Base-by-base conservation (phyloP, 2,113 vertebrate genomes). In the Butastur rufipennis region DNA sequence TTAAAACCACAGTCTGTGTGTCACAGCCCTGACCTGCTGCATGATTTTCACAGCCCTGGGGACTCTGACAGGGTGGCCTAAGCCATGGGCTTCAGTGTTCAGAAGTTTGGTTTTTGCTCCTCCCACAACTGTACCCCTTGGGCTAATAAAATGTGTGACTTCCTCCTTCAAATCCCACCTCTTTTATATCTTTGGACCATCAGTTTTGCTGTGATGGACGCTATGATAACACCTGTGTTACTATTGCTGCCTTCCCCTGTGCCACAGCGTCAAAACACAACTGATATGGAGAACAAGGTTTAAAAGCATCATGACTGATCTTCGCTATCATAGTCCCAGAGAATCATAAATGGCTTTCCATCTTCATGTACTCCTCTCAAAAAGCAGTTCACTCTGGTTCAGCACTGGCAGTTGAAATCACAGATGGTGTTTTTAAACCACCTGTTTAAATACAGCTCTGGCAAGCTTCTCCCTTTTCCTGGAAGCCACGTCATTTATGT, bases 351-450 rank as follows among this genome's bases (percentile, higher is more conserved):
- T 53, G 52, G 38, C n/a, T 86, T 94, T 90, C 48, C 48, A 61
- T 68, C 58, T 92, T 82, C 52, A n/a, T 27, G 19, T 45, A 26
- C 42, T 78, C 26, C 45, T 86, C 68, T 50, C 55, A 34, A 45
- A 81, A 66, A 84, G 61, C 77, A 81, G 74, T 52, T 89, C 22
- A 12, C 74, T 87, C 61, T 84, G 84, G 47, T 81, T 95, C 31
- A 80, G 66, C 43, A 32, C 15, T 38, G 63, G 95, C 82, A 95
- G 74, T 80, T 86, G 88, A 95, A 90, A 62, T 88, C 86, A 83
- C 93, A 95, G 88, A 92, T 92, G 93, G 80, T 95, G 80, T 70
- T 96, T 96, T 83, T 74, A 78, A 95, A 63, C 81, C 73, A 94
- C 93, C 38, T 84, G 83, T 86, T 96, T 84, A 78, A 95, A 88